These are phyloP conservation scores for Hyperopisus bebe DNA, from an alignment of 2,113 vertebrate species.

Conservation along the genomic window DNA sequence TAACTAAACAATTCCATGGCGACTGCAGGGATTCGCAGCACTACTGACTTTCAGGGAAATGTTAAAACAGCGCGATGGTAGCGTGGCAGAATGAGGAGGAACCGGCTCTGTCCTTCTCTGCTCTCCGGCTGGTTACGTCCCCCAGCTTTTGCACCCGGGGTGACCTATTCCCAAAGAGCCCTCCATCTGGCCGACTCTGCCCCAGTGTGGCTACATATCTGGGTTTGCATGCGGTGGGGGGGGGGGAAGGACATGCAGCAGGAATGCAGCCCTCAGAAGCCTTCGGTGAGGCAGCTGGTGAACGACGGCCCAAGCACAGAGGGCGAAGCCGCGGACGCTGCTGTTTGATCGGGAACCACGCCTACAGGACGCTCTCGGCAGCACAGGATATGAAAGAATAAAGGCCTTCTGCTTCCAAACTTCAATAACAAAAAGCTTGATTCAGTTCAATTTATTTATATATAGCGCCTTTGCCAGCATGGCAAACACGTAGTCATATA, in stretches of 20 bases:
- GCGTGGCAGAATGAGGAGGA: not conserved
- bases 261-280: slow-evolving; percentile 3
- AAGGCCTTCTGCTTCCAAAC: not conserved
- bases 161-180: slow-evolving; percentile 4
- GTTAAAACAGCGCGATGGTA: not conserved
- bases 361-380: not conserved
- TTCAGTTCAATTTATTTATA: not conserved
- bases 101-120: not conserved
- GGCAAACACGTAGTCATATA: not conserved
- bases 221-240: not conserved
- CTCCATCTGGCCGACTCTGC: not conserved
- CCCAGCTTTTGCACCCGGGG: not conserved
- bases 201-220: not conserved
- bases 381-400: not conserved
- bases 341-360: not conserved
- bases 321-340: not conserved
- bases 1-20: not conserved
- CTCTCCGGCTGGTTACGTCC: not conserved
- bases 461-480: not conserved
- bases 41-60: not conserved
- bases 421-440: not conserved
- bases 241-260: not conserved
- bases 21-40: not conserved
- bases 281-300: not conserved
- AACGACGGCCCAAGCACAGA: not conserved